phyloP scores from a whole-genome alignment of 2,113 vertebrate species.

The Plectropomus leopardus region DNA sequence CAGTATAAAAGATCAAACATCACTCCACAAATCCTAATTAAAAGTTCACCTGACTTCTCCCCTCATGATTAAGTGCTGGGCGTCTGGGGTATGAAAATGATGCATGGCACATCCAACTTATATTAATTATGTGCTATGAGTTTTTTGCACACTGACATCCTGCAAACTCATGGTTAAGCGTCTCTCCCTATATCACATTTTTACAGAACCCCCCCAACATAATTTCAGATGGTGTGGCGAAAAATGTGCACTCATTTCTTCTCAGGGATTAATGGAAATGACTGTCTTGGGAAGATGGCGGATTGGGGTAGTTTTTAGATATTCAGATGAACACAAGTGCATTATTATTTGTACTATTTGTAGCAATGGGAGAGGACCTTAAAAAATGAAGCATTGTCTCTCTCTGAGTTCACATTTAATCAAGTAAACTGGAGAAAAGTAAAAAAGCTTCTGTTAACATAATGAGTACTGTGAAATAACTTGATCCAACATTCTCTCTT shows the following conservation, averaged over 20 bases:
- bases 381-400: not conserved
- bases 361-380: not conserved
- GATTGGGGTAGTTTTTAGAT: not conserved
- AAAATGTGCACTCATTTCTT: slow-evolving; percentile 11
- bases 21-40: slow-evolving; percentile 56
- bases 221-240: slow-evolving; percentile 9
- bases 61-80: slow-evolving; percentile 59
- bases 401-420: not conserved
- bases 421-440: not conserved
- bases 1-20: slow-evolving; percentile 60
- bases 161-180: slow-evolving; percentile 14
- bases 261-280: not conserved
- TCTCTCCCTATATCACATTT: not conserved
- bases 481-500: not conserved
- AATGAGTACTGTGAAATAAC: not conserved
- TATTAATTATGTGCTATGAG: slow-evolving; percentile 55
- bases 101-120: slow-evolving; percentile 50
- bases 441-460: not conserved
- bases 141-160: slow-evolving; percentile 44
- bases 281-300: slow-evolving; percentile 1
- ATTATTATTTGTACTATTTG: not conserved
- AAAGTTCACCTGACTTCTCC: slow-evolving; percentile 51
- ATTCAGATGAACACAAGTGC: not conserved
- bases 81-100: slow-evolving; percentile 49
- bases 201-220: not conserved